Percentiles rank a stretch among this genome's conserved stretches.
Conservation (phyloP, 1,140 invertebrate genomes). For the Bombus pyrosoma region DNA sequence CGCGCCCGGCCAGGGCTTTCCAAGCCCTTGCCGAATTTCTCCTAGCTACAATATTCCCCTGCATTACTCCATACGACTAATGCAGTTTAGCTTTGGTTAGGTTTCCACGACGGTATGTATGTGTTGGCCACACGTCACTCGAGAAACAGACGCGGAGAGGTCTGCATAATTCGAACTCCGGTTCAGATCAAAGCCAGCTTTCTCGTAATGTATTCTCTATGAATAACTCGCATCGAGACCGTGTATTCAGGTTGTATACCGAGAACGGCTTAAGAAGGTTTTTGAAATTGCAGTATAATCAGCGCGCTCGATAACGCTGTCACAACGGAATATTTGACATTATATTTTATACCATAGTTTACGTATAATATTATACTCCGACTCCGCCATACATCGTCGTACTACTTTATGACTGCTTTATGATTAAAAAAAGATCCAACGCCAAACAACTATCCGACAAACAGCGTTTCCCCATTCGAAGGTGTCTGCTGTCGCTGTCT, state of each 20-base stretch:
- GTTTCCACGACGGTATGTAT: conserved; percentile 36
- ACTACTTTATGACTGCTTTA: no score
- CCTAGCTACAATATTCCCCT: conserved; percentile 35
- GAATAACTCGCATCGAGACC: conserved; percentile 64
- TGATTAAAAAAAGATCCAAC: no score
- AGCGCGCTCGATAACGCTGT: not conserved
- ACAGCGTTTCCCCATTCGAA: no score
- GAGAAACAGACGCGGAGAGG: conserved; percentile 35
- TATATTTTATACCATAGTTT: no score
- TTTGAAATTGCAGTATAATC: not conserved
- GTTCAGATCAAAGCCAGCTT: conserved; percentile 75
- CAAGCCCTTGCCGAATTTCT: conserved; percentile 60
- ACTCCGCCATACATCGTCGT: fast-evolving
- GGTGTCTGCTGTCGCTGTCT: no score
- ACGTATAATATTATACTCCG: no score
- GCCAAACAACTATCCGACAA: no score
- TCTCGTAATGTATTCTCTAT: conserved; percentile 77
- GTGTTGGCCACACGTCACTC: conserved; percentile 7
- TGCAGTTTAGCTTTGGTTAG: conserved; percentile 61
- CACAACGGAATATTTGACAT: not conserved
- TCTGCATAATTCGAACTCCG: conserved; percentile 69
- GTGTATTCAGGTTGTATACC: not conserved
- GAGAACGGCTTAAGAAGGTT: not conserved
- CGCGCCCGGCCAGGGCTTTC: conserved; percentile 35
- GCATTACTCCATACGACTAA: conserved; percentile 51